Percentiles rank a stretch among this genome's conserved stretches.
phyloP scores from a whole-genome alignment of 2,888 invertebrate species.

The Agrotis segetum region DNA sequence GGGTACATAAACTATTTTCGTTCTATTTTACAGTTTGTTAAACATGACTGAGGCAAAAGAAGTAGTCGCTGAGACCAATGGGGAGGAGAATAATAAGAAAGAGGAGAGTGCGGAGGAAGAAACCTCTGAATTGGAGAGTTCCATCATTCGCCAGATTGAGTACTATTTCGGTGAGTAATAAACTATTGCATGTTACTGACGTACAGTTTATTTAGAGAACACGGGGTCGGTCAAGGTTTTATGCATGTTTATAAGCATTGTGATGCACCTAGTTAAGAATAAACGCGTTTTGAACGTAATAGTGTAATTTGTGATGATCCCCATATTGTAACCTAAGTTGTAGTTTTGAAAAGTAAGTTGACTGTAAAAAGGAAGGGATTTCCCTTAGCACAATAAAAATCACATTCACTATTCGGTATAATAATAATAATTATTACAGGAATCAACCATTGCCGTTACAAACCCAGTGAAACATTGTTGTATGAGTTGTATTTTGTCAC shows the following conservation, averaged over 20 bases:
- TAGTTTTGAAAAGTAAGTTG: neutral
- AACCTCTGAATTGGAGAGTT: constrained; percentile 86
- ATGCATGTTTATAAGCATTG: constrained; percentile 8
- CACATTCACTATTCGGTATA: neutral
- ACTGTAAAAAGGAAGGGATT: neutral
- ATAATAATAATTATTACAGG: too few relatives aligned
- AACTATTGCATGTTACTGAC: constrained; percentile 28
- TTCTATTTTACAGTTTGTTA: constrained; percentile 54
- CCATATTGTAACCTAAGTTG: neutral
- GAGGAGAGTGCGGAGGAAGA: constrained; percentile 70
- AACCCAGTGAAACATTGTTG: too few relatives aligned
- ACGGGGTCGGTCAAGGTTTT: constrained; percentile 31
- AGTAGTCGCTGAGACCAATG: constrained; percentile 76
- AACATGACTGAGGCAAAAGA: constrained; percentile 85
- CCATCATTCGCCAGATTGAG: constrained; percentile 93
- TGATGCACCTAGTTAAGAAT: neutral
- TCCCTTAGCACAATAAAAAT: constrained; percentile 10
- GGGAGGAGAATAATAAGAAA: constrained; percentile 74
- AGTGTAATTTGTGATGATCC: neutral
- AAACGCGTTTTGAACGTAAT: neutral
- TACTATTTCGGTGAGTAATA: constrained; percentile 90
- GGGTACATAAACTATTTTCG: constrained; percentile 12
- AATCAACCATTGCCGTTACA: too few relatives aligned
- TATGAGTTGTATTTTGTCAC: too few relatives aligned
- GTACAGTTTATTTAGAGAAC: constrained; percentile 42